These are phyloP conservation scores for Chelidonichthys spinosus DNA, from an alignment of 2,797 vertebrate genomes.

Conservation along the genomic window DNA sequence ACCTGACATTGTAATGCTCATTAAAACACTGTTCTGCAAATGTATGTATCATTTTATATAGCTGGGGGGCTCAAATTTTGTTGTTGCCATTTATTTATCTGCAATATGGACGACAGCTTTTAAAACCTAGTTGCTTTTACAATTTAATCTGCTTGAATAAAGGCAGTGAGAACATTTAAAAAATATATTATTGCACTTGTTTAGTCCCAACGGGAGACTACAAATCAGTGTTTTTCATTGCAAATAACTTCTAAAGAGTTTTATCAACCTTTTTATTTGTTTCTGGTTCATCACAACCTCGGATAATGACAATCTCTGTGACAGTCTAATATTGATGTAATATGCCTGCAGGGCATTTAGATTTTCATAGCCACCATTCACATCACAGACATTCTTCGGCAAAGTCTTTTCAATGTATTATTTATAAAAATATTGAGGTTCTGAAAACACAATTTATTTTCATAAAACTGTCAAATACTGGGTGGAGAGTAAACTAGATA, in stretches of 20 bases:
- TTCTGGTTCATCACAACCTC: neutral
- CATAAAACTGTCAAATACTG: neutral
- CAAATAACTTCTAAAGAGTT: neutral
- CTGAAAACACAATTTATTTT: neutral
- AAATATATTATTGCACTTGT: neutral
- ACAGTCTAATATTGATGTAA: neutral
- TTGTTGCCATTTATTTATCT: neutral
- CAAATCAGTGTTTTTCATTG: neutral
- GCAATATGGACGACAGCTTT: neutral
- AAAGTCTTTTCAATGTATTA: neutral
- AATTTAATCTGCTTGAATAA: conserved; percentile 19
- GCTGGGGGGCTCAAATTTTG: neutral
- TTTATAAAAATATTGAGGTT: neutral
- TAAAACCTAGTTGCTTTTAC: neutral
- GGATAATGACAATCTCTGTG: neutral
- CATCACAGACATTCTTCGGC: neutral
- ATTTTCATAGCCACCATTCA: neutral
- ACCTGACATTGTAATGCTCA: conserved; percentile 7
- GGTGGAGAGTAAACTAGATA: neutral
- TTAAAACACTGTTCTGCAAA: neutral
- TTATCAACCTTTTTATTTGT: neutral
- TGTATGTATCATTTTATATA: neutral
- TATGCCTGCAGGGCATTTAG: neutral
- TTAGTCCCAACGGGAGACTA: neutral
- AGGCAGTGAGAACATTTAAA: conserved; percentile 1